Evolutionary conservation across 2,797 vertebrate species (phyloP).

Genomic region (Acipenser ruthenus): DNA sequence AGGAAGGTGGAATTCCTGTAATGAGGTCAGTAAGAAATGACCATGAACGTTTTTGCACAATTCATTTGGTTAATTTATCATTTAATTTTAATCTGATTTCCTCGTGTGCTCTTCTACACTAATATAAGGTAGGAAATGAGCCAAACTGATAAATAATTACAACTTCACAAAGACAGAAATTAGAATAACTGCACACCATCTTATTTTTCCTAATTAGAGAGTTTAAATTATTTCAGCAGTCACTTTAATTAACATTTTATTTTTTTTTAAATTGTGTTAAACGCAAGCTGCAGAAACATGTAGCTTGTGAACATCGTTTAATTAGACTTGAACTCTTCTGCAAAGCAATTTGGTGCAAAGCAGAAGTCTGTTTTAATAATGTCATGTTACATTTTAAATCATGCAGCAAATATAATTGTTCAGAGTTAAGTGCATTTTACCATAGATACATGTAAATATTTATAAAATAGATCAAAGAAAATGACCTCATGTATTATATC

Average conservation of each 20-base stretch:
- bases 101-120: conserved; percentile 46
- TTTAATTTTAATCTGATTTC: conserved; percentile 48
- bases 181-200: conserved; percentile 24
- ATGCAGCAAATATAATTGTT: neutral
- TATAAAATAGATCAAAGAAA: too few relatives aligned
- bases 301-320: conserved; percentile 20
- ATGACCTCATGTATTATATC: too few relatives aligned
- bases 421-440: too few relatives aligned
- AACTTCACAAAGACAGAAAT: conserved; percentile 36
- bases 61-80: too few relatives aligned
- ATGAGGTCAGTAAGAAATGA: too few relatives aligned
- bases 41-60: too few relatives aligned
- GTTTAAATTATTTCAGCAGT: conserved; percentile 24
- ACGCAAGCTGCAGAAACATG: conserved; percentile 5
- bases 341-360: conserved; percentile 4
- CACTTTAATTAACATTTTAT: conserved; percentile 21
- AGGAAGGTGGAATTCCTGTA: too few relatives aligned
- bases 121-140: conserved; percentile 34
- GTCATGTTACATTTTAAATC: neutral
- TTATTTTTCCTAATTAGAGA: conserved; percentile 31
- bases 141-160: conserved; percentile 32
- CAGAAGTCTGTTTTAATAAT: conserved; percentile 9
- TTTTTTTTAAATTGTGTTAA: conserved; percentile 12
- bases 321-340: conserved; percentile 10
- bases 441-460: too few relatives aligned